A percentile compares a stretch with the other conserved stretches of the same genome.
Conservation (phyloP, 2,113 vertebrate genomes). For the Regulus satrapa region DNA sequence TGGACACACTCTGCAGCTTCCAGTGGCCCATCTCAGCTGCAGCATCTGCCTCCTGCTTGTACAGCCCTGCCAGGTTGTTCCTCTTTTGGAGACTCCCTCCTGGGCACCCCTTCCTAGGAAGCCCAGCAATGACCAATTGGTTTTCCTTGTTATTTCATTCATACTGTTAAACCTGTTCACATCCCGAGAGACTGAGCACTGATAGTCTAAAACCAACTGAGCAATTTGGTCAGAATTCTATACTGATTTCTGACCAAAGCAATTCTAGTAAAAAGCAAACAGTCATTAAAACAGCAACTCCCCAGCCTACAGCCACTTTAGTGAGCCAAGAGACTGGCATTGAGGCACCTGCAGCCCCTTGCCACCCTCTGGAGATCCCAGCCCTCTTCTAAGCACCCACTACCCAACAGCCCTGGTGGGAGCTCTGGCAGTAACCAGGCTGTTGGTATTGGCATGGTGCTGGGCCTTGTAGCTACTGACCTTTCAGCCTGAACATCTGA, state of each 20-base stretch:
- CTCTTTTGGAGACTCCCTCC: neutral
- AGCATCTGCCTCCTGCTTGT: neutral
- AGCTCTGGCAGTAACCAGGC: neutral
- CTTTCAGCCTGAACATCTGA: neutral
- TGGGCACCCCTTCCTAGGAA: too few relatives aligned
- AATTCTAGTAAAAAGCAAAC: neutral
- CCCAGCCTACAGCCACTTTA: neutral
- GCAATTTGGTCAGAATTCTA: too few relatives aligned
- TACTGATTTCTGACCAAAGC: neutral
- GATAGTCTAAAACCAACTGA: neutral
- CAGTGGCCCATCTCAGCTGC: neutral
- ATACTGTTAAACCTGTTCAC: neutral
- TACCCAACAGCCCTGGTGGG: fast-evolving
- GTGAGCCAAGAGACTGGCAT: fast-evolving
- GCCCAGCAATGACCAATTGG: fast-evolving
- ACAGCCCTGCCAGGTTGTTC: fast-evolving
- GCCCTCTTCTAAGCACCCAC: fast-evolving
- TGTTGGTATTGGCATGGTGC: fast-evolving
- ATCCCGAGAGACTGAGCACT: neutral
- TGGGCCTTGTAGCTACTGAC: neutral
- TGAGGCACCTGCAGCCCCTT: fast-evolving
- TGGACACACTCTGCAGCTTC: neutral
- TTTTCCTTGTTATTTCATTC: neutral
- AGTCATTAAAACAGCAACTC: neutral
- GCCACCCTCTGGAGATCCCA: fast-evolving